Evolutionary conservation across 1,140 invertebrate genomes (phyloP), one percentile per base, ranked within the genome.

Genomic region (Drosophila bocqueti): DNA sequence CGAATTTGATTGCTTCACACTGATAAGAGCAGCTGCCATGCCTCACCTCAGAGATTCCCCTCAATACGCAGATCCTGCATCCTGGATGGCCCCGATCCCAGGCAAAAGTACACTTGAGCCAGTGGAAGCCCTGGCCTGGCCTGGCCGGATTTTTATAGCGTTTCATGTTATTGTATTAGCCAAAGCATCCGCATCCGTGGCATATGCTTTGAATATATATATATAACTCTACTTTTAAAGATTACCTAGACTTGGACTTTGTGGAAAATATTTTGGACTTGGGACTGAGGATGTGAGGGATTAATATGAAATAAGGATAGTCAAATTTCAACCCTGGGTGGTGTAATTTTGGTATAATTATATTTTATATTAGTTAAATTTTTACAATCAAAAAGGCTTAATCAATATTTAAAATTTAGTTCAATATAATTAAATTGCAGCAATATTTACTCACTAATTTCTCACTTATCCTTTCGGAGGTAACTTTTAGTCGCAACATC

Each of bases 1-100:
- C 84, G 84, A 89, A 90, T 90, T 89, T 79, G 84, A 89, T 89
- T 75, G 83, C 83, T 87, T 87, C 83, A 89, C 83, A 87, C 83
- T 87, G 83, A 87, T 87, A 87, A 80, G 68, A 81, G 74, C 84
- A 89, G 84, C 84, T 89, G 84, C 84, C 75, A 75, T 55, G 26
- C 49, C 66, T 62, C 47, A 34, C 49, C 66, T 62, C 45, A 36
- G 36, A 29, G 36, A 40, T 5, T 57, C 31, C 60, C 40, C 49
- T 24, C 49, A 7, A n/a, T 6, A 31, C 55, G 24, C 40, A 67
- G 67, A 64, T 69, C 64, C 55, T 63, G 47, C 43, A 66, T 61
- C 42, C 59, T 65, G 26, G 45, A 46, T 66, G 57, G 47, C 15
- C 64, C 79, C 43, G 62, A 64, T 50, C 13, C 64, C 64, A 31